These are phyloP conservation scores for Bugula neritina DNA, from an alignment of 2,888 invertebrate genomes.

Conservation along the genomic window DNA sequence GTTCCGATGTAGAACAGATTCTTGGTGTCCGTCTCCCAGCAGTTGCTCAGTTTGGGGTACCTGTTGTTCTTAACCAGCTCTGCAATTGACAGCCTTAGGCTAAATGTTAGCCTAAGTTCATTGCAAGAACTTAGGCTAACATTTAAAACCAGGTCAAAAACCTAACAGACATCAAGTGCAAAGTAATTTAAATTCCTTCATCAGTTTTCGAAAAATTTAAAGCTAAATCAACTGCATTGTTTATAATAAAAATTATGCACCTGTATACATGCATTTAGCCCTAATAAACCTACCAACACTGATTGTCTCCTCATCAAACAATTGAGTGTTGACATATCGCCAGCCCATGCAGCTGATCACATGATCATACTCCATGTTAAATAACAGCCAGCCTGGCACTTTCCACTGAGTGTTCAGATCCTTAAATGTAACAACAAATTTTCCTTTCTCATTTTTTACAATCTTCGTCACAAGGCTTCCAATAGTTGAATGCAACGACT, in stretches of 20 bases:
- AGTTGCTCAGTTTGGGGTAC: constrained; percentile 22
- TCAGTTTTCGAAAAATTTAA: too few relatives aligned
- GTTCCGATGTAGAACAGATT: constrained; percentile 28
- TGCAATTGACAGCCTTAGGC: too few relatives aligned
- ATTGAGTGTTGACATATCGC: background rate
- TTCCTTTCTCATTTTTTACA: background rate
- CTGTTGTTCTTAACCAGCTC: constrained; percentile 1
- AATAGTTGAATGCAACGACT: constrained; percentile 21
- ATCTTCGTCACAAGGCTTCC: constrained; percentile 15
- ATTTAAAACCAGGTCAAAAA: too few relatives aligned
- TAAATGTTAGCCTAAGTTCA: too few relatives aligned
- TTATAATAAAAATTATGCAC: too few relatives aligned
- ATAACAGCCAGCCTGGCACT: constrained; percentile 12
- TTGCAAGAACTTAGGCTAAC: too few relatives aligned
- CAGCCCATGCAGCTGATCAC: constrained; percentile 26
- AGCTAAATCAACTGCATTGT: too few relatives aligned
- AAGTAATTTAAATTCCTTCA: too few relatives aligned
- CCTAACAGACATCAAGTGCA: too few relatives aligned
- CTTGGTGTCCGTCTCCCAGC: constrained; percentile 19
- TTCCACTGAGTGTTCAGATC: background rate
- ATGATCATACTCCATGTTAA: constrained; percentile 22
- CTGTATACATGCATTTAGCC: too few relatives aligned
- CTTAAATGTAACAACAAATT: constrained; percentile 9
- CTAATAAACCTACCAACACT: too few relatives aligned
- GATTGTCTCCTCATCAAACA: constrained; percentile 24